Conservation (phyloP, 1,140 invertebrate species). For the Anastrepha ludens region DNA sequence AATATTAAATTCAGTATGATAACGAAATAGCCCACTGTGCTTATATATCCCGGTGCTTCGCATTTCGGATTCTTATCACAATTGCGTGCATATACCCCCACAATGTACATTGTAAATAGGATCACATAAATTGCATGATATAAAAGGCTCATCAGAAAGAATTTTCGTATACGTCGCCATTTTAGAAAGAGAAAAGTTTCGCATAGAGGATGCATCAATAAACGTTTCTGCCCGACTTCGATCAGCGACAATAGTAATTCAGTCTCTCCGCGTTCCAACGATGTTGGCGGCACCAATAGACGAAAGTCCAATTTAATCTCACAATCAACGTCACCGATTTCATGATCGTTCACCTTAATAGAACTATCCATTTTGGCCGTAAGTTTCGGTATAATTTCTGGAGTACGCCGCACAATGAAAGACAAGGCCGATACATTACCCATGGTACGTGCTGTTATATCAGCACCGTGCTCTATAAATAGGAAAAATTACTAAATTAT, state of each 20-base stretch:
- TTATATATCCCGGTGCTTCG: slow-evolving; percentile 74
- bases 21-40: slow-evolving; percentile 78
- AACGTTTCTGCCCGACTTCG: slow-evolving; percentile 83
- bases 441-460: slow-evolving; percentile 87
- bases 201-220: slow-evolving; percentile 86
- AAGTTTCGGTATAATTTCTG: slow-evolving; percentile 84
- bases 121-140: slow-evolving; percentile 86
- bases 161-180: slow-evolving; percentile 88
- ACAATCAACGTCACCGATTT: slow-evolving; percentile 88
- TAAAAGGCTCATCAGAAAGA: slow-evolving; percentile 86
- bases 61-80: slow-evolving; percentile 72
- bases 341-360: slow-evolving; percentile 86
- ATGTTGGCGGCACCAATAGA: slow-evolving; percentile 78
- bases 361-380: slow-evolving; percentile 84
- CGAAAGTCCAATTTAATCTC: slow-evolving; percentile 86
- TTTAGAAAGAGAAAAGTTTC: slow-evolving; percentile 88
- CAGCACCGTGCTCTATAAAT: slow-evolving; percentile 81
- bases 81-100: slow-evolving; percentile 76
- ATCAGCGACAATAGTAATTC: slow-evolving; percentile 84
- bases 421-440: slow-evolving; percentile 86
- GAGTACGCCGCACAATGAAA: slow-evolving; percentile 86
- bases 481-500: not conserved
- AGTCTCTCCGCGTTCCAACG: slow-evolving; percentile 79
- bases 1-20: slow-evolving; percentile 79
- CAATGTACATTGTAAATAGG: slow-evolving; percentile 82